These are phyloP conservation scores for Forbesichthys papilliferus DNA, from an alignment of 2,113 vertebrate genomes.

Conservation along the genomic window DNA sequence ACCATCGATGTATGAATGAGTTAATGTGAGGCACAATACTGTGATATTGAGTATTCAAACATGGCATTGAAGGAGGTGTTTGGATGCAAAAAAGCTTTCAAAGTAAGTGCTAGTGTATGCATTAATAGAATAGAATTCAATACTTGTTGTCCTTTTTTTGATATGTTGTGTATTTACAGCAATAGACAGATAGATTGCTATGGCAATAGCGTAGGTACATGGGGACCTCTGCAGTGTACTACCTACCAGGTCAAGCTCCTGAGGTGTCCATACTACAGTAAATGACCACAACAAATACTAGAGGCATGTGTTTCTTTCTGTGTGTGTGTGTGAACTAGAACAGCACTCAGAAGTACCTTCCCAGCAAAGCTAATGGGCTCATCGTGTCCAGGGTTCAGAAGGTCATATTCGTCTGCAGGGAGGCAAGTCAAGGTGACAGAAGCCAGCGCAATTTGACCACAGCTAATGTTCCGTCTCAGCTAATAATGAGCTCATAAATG, in stretches of 20 bases:
- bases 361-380: conserved; percentile 49
- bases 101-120: too few relatives aligned
- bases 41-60: too few relatives aligned
- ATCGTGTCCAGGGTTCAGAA: conserved; percentile 41
- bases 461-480: not conserved
- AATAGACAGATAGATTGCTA: too few relatives aligned
- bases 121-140: too few relatives aligned
- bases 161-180: too few relatives aligned
- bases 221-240: conserved; percentile 43
- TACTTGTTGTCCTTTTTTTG: too few relatives aligned
- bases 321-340: conserved; percentile 1
- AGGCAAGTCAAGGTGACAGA: conserved; percentile 31
- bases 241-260: conserved; percentile 66
- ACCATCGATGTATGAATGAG: too few relatives aligned
- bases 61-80: too few relatives aligned
- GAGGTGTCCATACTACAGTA: conserved; percentile 54
- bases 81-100: too few relatives aligned
- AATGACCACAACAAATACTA: conserved; percentile 63
- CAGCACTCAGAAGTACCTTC: conserved; percentile 16
- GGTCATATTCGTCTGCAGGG: conserved; percentile 52
- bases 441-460: conserved; percentile 22
- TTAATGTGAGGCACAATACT: too few relatives aligned
- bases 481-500: too few relatives aligned
- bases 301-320: conserved; percentile 3
- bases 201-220: conserved; percentile 29